These are phyloP conservation scores for Dysmachus trigonus DNA, from an alignment of 2,888 invertebrate genomes.

Conservation along the genomic window DNA sequence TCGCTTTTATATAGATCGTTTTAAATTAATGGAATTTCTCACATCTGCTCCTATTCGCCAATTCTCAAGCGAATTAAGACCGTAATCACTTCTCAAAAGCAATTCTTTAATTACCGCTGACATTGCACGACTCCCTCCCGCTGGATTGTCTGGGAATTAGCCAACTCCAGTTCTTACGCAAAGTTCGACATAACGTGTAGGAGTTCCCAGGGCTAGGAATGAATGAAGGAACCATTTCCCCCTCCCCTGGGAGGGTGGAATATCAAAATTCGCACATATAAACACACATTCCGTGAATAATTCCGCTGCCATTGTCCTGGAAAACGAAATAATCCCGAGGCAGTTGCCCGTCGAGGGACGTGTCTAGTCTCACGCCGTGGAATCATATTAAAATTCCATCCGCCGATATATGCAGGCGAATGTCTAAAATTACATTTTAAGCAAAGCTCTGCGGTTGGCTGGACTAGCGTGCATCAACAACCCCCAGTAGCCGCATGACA, in stretches of 20 bases:
- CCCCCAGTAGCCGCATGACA: neutral
- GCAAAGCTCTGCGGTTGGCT: slow-evolving; percentile 20
- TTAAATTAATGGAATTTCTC: neutral
- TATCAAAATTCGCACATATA: slow-evolving; percentile 2
- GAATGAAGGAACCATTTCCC: neutral
- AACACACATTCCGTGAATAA: slow-evolving; percentile 19
- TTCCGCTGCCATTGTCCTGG: neutral
- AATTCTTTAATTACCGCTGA: slow-evolving; percentile 12
- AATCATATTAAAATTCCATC: slow-evolving; percentile 39
- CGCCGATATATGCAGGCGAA: neutral
- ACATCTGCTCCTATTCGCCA: neutral
- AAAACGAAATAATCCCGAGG: slow-evolving; percentile 18
- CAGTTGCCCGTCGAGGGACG: neutral
- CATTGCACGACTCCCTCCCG: neutral
- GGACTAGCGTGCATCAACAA: neutral
- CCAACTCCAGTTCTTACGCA: neutral
- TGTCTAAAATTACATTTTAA: slow-evolving; percentile 36
- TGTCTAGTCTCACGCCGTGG: slow-evolving; percentile 24
- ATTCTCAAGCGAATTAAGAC: neutral
- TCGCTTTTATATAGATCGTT: neutral
- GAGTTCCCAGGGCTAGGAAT: neutral
- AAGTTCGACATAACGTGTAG: neutral
- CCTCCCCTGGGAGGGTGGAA: neutral
- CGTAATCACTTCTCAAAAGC: neutral
- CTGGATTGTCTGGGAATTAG: neutral